Conservation (phyloP, 2,113 vertebrate genomes). For the Trinectes maculatus region DNA sequence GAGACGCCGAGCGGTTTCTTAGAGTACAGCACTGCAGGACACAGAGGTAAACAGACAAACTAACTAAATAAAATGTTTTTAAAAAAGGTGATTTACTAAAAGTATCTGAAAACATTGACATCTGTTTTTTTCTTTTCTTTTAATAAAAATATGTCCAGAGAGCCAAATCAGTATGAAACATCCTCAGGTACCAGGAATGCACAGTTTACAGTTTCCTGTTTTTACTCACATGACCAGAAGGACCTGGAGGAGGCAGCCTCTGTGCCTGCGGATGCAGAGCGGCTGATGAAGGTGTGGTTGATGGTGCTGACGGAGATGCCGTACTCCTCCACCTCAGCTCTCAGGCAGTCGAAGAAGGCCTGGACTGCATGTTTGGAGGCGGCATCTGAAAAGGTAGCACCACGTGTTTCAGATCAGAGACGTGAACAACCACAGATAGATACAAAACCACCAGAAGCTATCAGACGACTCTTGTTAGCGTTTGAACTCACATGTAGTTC, state of each 20-base stretch:
- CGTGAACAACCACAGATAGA: not conserved
- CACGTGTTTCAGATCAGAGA: not conserved
- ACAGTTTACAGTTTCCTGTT: not conserved
- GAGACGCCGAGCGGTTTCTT: constrained; percentile 83
- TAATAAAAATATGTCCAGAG: not conserved
- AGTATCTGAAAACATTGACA: too few species aligned
- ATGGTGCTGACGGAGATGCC: constrained; percentile 92
- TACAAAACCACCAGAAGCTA: not conserved
- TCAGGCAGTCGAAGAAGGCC: constrained; percentile 94
- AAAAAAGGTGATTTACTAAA: too few species aligned
- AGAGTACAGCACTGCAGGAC: constrained; percentile 85
- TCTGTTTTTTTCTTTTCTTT: too few species aligned
- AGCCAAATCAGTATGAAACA: too few species aligned
- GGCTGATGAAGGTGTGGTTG: constrained; percentile 90
- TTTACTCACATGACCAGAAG: constrained; percentile 68
- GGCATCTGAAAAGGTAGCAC: constrained; percentile 81
- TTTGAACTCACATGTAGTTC: constrained; percentile 89
- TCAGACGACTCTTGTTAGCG: not conserved
- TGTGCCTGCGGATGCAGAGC: not conserved
- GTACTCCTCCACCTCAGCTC: constrained; percentile 92
- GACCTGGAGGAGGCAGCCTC: constrained; percentile 56
- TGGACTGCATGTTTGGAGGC: constrained; percentile 94
- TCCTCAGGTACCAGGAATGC: too few species aligned
- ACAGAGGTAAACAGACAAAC: not conserved
- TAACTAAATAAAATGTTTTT: not conserved